Evolutionary conservation across 1,140 invertebrate species (phyloP), one percentile per base, ranked within the genome.

Genomic region (Zaprionus ghesquierei): DNA sequence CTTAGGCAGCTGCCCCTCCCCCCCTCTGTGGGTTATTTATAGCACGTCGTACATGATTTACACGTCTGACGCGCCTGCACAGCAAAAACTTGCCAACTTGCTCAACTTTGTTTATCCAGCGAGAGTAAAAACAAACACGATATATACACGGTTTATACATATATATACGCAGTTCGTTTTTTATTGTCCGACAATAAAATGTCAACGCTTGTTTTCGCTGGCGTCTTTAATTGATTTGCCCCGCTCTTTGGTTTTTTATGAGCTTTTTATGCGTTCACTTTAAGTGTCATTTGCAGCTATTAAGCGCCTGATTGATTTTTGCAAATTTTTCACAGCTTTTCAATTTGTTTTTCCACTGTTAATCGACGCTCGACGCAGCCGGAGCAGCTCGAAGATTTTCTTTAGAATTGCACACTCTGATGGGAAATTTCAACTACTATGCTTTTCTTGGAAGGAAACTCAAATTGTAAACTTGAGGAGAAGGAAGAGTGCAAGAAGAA

Each of bases 11-110:
- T 62, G 49, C 31, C 61, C 66, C 35, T 38, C 44, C 31, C 12
- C 3, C 31, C n/a, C n/a, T n/a, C n/a, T n/a, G n/a, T 13, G 31
- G 2, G 62, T 81, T 81, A 86, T 86, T 86, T 87, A 87, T 86
- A 63, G 82, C 63, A 23, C 49, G 50, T 31, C 53, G 50, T 65
- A 50, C 56, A 69, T 74, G 71, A 77, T 77, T 77, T 74, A 74
- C 64, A 46, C 23, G 25, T 22, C 13, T 38, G 5, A 38, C 3
- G 10, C 33, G 33, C 4, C 33, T 2, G 33, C 27, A 46, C 12
- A 41, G 51, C 55, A 22, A 27, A 77, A 74, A 64, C 44, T 77
- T 77, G 31, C 29, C 53, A n/a, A n/a, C n/a, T n/a, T n/a, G n/a
- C 50, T 23, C 60, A 68, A 73, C 41, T 63, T 76, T 46, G 25